Base-by-base conservation (phyloP, 2,888 invertebrate genomes). In the Hypena proboscidalis region DNA sequence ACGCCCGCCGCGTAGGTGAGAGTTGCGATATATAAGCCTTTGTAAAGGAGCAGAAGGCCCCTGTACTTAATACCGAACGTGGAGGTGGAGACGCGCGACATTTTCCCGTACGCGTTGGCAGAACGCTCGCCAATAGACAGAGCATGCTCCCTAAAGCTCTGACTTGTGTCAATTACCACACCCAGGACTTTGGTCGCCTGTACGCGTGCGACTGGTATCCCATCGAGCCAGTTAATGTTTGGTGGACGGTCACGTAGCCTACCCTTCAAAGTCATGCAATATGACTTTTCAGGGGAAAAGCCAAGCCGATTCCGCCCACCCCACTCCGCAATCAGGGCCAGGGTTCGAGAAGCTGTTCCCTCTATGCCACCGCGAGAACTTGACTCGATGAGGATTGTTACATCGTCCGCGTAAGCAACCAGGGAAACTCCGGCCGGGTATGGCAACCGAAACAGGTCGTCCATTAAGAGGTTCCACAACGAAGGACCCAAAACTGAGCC, bases 41-140 rank as follows among this genome's bases (percentile, higher is more conserved):
- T 0, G 0, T 7, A 1, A 17, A 37, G 26, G 14, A 34, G n/a
- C 1, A 8, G 15, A 4, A 69, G 56, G 1, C 52, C 58, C 0
- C 32, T 23, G 11, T 58, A 69, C 7, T 44, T 11, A 0, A 67
- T 4, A 0, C 67, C 63, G 59, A 67, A 68, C 1, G 57, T 31
- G 3, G 67, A 54, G 0, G 68, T 54, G 3, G 64, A 70, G 1
- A 61, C 48, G 0, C 65, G 40, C 13, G 66, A 49, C 42, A 70
- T 41, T 31, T 60, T 60, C 8, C 59, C 60, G 38, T 62, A 62
- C 36, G 42, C 46, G 1, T 26, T 45, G n/a, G 37, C 41, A 4
- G 58, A 62, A 4, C 37, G 30, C 0, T 56, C 42, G 4, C 67
- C 56, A 10, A 49, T 42, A 0, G n/a, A 29, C 1, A 0, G 9